Percentiles rank a stretch among this genome's conserved stretches.
Conservation (phyloP, 2,797 vertebrate genomes). For the Huso huso region DNA sequence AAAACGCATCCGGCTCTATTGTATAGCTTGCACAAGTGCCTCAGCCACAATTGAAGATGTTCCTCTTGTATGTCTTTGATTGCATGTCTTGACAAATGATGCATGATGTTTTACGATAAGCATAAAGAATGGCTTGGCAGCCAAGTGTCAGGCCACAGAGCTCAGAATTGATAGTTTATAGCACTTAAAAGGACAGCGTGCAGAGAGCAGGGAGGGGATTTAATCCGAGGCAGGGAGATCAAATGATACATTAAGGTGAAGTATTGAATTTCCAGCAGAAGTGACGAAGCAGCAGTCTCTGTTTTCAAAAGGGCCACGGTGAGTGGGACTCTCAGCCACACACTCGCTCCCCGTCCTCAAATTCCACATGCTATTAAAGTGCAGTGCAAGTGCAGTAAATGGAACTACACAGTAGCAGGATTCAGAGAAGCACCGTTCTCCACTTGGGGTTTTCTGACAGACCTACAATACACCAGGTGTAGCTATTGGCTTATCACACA, state of each 20-base stretch:
- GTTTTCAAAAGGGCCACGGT: conserved; percentile 24
- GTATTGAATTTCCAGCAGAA: conserved; percentile 39
- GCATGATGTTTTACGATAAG: conserved; percentile 1
- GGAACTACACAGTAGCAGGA: no score
- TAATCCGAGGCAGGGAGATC: conserved; percentile 14
- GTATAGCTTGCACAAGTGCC: background rate
- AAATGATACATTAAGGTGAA: conserved; percentile 36
- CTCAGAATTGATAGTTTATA: background rate
- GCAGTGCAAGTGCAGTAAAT: no score
- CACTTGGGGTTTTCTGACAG: no score
- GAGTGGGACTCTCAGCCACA: conserved; percentile 15
- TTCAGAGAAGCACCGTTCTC: no score
- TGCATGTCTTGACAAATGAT: conserved; percentile 11
- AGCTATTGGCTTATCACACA: no score
- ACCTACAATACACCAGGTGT: no score
- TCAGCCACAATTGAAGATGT: background rate
- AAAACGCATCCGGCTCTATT: background rate
- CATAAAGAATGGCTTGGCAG: conserved; percentile 8
- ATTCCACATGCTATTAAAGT: no score
- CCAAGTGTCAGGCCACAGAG: conserved; percentile 7
- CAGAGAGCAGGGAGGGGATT: conserved; percentile 11
- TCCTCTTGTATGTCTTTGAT: conserved; percentile 1
- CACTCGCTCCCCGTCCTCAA: background rate
- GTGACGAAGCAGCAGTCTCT: conserved; percentile 35
- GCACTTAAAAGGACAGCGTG: background rate